Base-by-base conservation (phyloP, 2,888 invertebrate genomes). In the Graphium colonna region DNA sequence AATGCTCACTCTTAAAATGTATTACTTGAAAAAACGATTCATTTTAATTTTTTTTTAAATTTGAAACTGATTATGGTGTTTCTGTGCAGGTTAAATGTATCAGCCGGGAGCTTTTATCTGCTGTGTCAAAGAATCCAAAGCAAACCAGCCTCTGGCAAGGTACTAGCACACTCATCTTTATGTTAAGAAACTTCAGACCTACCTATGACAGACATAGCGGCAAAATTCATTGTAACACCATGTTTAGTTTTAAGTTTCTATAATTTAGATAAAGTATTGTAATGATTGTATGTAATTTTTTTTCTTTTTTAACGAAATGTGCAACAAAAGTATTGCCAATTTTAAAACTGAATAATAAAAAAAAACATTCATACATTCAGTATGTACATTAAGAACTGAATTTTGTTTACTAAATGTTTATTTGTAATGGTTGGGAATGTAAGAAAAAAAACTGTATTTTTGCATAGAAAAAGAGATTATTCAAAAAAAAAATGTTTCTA, bases 201-300 rank as follows among this genome's bases (percentile, higher is more conserved):
- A 79, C 75, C 83, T 85, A 85, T 86, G 80, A 79, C 67, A 69
- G 67, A 75, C 86, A 86, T 87, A 85, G 86, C 80, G 81, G 76
- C 79, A 82, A 73, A 51, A 69, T 68, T 76, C 67, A 72, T 75
- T 75, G 80, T 81, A 85, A 84, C 82, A 81, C 73, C 79, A 17
- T 59, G 56, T 58, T 56, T 68, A 63, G 64, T 60, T 53, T 56
- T 67, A 68, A 67, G 68, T 63, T 63, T 54, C 47, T 58, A 52
- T 58, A 57, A 55, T 41, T 56, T 57, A 53, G 51, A 46, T 49
- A 41, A 51, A 51, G 58, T 53, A 59, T 58, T 61, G 51, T 60
- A 60, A 59, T 57, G 40, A 52, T 61, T 58, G 60, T 60, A 57
- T 57, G 54, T 52, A 51, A 56, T 50, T 55, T 55, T 56, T 59